phyloP scores from a whole-genome alignment of 1,140 invertebrate species.

The Philopotamus ludificatus region DNA sequence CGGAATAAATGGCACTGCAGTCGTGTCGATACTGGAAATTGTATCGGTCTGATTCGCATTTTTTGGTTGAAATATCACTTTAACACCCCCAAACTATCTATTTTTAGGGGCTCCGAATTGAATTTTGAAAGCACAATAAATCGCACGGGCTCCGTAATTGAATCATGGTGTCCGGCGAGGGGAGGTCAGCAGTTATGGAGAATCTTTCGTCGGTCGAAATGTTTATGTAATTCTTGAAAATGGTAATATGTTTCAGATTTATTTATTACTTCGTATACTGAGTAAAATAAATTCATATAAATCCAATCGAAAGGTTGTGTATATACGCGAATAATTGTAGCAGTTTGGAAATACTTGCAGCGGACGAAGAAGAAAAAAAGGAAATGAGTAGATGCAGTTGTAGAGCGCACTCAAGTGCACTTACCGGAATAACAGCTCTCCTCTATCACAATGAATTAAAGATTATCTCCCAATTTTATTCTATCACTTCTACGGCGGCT shows the following conservation, averaged over 20 bases:
- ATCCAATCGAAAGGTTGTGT: no score
- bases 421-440: conserved; percentile 31
- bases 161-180: no score
- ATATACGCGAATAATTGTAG: conserved; percentile 17
- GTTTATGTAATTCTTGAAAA: no score
- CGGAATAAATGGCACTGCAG: conserved; percentile 39
- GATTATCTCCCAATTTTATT: conserved; percentile 39
- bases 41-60: background rate
- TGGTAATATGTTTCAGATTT: no score
- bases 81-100: no score
- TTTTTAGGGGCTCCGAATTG: no score
- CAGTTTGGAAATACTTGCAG: conserved; percentile 6
- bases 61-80: background rate
- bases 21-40: conserved; percentile 1
- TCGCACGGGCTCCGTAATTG: no score
- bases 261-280: no score
- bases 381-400: conserved; percentile 6
- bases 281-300: no score
- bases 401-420: conserved; percentile 26
- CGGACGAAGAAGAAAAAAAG: conserved; percentile 10
- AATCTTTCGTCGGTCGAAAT: no score
- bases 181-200: no score
- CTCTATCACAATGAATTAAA: conserved; percentile 37
- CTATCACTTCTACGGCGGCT: conserved; percentile 15
- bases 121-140: no score